A percentile compares a stretch with the other conserved stretches of the same genome.
These are phyloP conservation scores for Tetragonula clypearis DNA, from an alignment of 1,140 invertebrate species.

Conservation along the genomic window DNA sequence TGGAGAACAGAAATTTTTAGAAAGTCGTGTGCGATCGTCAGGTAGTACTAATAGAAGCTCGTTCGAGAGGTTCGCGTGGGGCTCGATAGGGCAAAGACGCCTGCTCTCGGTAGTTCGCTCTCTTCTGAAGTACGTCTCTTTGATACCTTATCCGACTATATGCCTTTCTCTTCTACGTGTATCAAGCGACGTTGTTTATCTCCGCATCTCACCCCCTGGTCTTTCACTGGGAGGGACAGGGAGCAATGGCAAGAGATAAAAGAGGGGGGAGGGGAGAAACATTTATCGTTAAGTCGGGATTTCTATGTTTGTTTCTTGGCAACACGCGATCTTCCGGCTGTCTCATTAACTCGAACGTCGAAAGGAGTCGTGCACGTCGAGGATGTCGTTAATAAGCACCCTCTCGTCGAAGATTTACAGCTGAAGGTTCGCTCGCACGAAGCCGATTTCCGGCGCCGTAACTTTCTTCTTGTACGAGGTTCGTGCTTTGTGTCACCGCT, in stretches of 20 bases:
- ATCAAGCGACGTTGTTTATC: conserved; percentile 64
- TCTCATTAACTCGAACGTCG: conserved; percentile 54
- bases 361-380: conserved; percentile 19
- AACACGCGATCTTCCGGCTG: conserved; percentile 24
- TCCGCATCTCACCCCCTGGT: conserved; percentile 53
- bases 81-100: conserved; percentile 46
- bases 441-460: neutral
- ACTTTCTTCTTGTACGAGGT: neutral
- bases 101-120: conserved; percentile 48
- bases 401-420: conserved; percentile 16
- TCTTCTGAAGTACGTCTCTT: conserved; percentile 42
- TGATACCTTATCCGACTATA: conserved; percentile 2
- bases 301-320: conserved; percentile 36
- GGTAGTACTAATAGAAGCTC: conserved; percentile 60
- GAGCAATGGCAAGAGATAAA: too few species aligned
- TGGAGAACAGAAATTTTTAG: neutral
- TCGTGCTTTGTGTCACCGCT: neutral
- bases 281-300: conserved; percentile 22
- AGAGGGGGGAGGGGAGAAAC: too few species aligned
- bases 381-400: conserved; percentile 37
- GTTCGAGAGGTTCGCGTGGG: conserved; percentile 51
- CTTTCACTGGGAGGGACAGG: neutral
- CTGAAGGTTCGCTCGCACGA: neutral
- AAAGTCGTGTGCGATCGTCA: neutral
- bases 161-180: conserved; percentile 19